Evolutionary conservation across 2,888 invertebrate genomes (phyloP).

Genomic region (Epirrhoe tristata): DNA sequence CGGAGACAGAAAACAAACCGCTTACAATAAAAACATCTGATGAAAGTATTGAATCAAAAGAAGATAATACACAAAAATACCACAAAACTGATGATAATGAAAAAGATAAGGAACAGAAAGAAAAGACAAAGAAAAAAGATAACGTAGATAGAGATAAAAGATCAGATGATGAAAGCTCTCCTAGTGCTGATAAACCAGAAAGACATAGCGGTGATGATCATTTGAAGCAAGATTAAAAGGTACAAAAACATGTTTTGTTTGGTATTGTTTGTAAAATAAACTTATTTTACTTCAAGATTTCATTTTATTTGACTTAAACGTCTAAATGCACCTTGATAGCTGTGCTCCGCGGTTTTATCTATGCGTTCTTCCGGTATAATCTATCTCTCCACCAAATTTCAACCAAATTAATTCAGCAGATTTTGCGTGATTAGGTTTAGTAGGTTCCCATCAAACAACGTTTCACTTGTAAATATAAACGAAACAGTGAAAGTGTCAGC

Average conservation of each 20-base stretch:
- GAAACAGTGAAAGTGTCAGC: too few species aligned
- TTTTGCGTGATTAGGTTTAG: too few species aligned
- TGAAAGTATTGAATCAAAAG: neutral
- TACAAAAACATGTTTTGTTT: neutral
- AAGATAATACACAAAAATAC: neutral
- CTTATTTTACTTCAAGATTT: neutral
- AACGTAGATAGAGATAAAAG: neutral
- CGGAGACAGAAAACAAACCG: neutral
- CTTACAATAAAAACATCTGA: constrained; percentile 3
- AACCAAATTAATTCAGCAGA: too few species aligned
- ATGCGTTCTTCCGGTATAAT: too few species aligned
- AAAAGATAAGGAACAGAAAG: neutral
- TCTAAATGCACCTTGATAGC: too few species aligned
- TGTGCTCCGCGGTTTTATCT: too few species aligned
- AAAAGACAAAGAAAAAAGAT: neutral
- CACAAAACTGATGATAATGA: neutral
- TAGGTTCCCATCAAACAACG: too few species aligned
- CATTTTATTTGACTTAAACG: neutral
- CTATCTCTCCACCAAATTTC: too few species aligned
- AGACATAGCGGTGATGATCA: neutral
- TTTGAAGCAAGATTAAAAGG: neutral
- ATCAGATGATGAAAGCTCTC: neutral
- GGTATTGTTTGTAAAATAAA: constrained; percentile 6
- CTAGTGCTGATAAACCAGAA: neutral
- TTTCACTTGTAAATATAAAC: too few species aligned